Evolutionary conservation across 2,888 invertebrate species (phyloP).

Genomic region (Tromatobia lineatoria): DNA sequence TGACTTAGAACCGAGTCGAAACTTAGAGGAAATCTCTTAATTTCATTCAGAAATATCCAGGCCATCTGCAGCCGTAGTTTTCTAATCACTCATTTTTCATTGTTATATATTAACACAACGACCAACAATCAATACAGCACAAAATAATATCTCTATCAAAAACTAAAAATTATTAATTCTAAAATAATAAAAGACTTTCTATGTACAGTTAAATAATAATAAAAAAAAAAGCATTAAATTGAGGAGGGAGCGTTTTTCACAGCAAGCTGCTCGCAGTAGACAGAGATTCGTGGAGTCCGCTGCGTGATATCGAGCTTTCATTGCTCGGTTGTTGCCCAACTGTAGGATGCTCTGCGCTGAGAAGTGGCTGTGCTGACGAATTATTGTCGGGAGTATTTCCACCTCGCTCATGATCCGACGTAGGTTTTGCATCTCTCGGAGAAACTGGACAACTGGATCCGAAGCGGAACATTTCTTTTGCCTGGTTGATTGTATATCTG

Average conservation of each 20-base stretch:
- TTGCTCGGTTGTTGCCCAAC: constrained; percentile 72
- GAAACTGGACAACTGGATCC: constrained; percentile 62
- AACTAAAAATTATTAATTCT: background rate
- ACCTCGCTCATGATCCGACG: constrained; percentile 39
- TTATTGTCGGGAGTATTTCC: constrained; percentile 59
- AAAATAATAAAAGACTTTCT: constrained; percentile 20
- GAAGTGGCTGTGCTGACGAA: constrained; percentile 70
- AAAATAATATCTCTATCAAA: constrained; percentile 3
- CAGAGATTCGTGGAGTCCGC: constrained; percentile 66
- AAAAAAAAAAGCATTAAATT: background rate
- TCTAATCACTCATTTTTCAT: too few relatives aligned
- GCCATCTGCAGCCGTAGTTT: too few relatives aligned
- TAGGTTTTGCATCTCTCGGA: constrained; percentile 41
- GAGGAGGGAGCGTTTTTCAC: constrained; percentile 43
- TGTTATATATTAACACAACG: background rate
- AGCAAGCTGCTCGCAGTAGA: constrained; percentile 72
- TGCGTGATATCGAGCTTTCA: constrained; percentile 69
- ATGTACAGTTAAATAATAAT: constrained; percentile 30
- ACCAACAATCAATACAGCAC: background rate
- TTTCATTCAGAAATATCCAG: too few relatives aligned
- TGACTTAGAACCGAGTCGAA: too few relatives aligned
- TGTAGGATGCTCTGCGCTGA: constrained; percentile 68
- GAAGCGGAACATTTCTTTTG: constrained; percentile 75
- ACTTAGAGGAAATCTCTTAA: too few relatives aligned
- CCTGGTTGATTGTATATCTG: constrained; percentile 75